These are phyloP conservation scores for Ceratotherium simum DNA, from an alignment of 2,113 vertebrate species.

Conservation along the genomic window DNA sequence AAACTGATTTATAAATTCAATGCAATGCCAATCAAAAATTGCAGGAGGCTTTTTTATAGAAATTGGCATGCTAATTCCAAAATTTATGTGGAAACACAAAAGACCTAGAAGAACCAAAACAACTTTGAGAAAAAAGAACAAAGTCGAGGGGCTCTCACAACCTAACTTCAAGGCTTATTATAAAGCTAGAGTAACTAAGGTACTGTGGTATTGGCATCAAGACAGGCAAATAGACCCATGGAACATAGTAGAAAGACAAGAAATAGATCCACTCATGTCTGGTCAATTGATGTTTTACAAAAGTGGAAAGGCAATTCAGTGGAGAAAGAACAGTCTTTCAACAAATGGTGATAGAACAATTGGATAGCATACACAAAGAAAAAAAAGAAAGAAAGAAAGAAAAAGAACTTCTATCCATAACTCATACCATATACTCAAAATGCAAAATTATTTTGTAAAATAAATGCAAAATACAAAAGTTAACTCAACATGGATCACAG, in stretches of 20 bases:
- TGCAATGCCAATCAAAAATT: not conserved
- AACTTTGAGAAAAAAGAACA: not conserved
- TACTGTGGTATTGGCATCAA: not conserved
- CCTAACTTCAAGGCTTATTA: not conserved
- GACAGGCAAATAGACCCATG: not conserved
- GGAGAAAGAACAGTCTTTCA: not conserved
- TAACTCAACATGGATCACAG: not conserved
- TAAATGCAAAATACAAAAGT: slow-evolving; percentile 15
- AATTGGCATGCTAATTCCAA: not conserved
- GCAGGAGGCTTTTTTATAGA: not conserved
- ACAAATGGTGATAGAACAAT: not conserved
- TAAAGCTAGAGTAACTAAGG: not conserved
- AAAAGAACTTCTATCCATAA: not conserved
- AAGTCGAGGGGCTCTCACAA: not conserved
- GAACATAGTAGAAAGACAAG: not conserved
- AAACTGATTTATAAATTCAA: not conserved
- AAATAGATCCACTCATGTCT: not conserved
- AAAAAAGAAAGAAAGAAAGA: too few relatives aligned
- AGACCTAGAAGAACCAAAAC: not conserved
- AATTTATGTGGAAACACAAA: slow-evolving; percentile 25
- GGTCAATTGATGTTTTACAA: not conserved
- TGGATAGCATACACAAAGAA: not conserved
- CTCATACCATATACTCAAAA: not conserved
- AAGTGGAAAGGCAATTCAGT: not conserved
- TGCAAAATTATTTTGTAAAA: slow-evolving; percentile 19